These are phyloP conservation scores for Pantherophis alleghaniensis DNA, from an alignment of 2,797 vertebrate genomes.

Conservation along the genomic window DNA sequence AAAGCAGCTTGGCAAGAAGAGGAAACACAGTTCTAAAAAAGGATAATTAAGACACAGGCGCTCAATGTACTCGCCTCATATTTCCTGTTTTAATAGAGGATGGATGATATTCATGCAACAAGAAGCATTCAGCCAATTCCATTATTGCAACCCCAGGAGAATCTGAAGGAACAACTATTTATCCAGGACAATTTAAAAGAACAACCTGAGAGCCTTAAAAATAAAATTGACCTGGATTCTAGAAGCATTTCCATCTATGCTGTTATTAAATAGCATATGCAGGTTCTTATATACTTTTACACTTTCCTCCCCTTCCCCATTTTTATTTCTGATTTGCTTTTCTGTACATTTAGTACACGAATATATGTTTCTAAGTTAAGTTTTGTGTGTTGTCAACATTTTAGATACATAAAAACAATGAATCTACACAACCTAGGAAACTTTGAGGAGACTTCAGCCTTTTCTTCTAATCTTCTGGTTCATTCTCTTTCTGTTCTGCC, in stretches of 20 bases:
- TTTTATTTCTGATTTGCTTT: neutral
- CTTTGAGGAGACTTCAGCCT: neutral
- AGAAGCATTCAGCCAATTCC: neutral
- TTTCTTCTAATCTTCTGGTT: neutral
- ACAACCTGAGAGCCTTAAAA: neutral
- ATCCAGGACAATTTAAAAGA: neutral
- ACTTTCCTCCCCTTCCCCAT: neutral
- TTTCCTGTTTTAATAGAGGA: neutral
- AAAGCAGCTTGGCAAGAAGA: neutral
- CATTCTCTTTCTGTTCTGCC: neutral
- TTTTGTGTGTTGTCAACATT: neutral
- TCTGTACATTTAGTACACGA: conserved; percentile 37
- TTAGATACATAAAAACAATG: neutral
- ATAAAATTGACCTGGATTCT: neutral
- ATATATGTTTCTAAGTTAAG: neutral
- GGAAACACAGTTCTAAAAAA: neutral
- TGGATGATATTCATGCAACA: neutral
- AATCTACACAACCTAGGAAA: neutral
- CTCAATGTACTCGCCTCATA: neutral
- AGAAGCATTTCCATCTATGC: neutral
- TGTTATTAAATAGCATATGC: neutral
- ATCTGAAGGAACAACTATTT: neutral
- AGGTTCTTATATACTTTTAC: neutral
- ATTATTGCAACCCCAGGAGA: neutral
- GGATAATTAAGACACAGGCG: neutral